These are phyloP conservation scores for human (Homo sapiens) DNA, from an alignment of 2,113 vertebrate species.

Conservation along the genomic window DNA sequence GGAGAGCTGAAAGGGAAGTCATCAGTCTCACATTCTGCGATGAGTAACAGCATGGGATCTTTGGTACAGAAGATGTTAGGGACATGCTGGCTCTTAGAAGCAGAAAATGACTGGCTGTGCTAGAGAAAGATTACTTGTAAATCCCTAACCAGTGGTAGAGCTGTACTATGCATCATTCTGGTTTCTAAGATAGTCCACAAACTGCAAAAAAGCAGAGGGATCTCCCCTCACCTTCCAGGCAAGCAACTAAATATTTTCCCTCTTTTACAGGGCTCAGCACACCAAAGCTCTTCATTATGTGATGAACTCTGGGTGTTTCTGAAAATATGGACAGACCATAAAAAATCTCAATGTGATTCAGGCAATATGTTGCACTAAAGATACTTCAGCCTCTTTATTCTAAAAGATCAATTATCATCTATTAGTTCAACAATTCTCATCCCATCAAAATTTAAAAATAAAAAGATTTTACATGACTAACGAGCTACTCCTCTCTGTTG, in stretches of 20 bases:
- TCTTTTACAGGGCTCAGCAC: not conserved
- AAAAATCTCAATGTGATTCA: slow-evolving; percentile 21
- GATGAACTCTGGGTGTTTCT: not conserved
- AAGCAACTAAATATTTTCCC: not conserved
- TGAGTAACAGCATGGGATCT: not conserved
- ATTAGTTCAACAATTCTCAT: slow-evolving; percentile 71
- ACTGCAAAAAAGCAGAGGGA: not conserved
- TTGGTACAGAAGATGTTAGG: not conserved
- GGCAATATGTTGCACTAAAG: slow-evolving; percentile 26
- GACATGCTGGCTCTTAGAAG: not conserved
- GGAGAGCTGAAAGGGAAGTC: not conserved
- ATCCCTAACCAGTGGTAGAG: not conserved
- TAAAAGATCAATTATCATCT: slow-evolving; percentile 64
- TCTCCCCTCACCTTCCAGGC: not conserved
- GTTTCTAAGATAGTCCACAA: not conserved
- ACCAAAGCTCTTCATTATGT: not conserved
- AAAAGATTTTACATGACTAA: slow-evolving; percentile 81
- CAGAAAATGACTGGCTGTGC: not conserved
- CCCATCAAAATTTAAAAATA: slow-evolving; percentile 70
- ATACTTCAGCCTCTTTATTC: not conserved
- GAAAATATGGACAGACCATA: not conserved
- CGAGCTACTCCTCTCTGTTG: slow-evolving; percentile 71
- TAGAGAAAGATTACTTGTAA: not conserved
- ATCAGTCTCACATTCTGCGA: not conserved
- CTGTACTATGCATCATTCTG: not conserved